Evolutionary conservation across 2,888 invertebrate species (phyloP).

Genomic region (Elysia crispata): DNA sequence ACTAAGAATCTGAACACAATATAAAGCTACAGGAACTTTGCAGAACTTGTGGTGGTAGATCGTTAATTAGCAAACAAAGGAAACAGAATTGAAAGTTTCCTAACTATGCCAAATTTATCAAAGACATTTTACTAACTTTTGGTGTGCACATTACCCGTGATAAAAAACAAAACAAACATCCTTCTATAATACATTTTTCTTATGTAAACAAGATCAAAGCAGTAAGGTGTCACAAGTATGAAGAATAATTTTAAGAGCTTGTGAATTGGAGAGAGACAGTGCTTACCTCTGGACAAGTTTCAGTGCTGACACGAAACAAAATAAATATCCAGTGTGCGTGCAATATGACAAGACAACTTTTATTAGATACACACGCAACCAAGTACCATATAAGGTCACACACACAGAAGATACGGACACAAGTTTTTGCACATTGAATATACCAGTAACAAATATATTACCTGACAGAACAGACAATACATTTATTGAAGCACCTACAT

Average conservation of each 20-base stretch:
- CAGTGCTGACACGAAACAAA: not conserved
- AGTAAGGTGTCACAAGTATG: not conserved
- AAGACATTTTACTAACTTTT: not conserved
- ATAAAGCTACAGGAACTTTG: not conserved
- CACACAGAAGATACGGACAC: no score
- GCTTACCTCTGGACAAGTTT: not conserved
- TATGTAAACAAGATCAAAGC: not conserved
- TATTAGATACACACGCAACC: no score
- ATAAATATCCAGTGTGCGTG: not conserved
- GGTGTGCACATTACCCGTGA: not conserved
- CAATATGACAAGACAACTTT: not conserved
- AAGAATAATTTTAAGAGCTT: not conserved
- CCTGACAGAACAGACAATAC: no score
- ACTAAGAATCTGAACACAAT: no score
- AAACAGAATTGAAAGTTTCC: not conserved
- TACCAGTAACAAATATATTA: not conserved
- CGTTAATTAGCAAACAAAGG: not conserved
- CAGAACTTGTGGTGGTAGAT: not conserved
- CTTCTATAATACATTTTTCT: not conserved
- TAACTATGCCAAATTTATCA: not conserved
- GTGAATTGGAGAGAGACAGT: not conserved
- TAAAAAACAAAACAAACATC: not conserved
- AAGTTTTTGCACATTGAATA: no score
- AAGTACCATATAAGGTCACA: no score
- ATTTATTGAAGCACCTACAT: no score